Percentiles rank a stretch among this genome's conserved stretches.
These are phyloP conservation scores for Chouioia cunea DNA, from an alignment of 2,888 invertebrate species.

Conservation along the genomic window DNA sequence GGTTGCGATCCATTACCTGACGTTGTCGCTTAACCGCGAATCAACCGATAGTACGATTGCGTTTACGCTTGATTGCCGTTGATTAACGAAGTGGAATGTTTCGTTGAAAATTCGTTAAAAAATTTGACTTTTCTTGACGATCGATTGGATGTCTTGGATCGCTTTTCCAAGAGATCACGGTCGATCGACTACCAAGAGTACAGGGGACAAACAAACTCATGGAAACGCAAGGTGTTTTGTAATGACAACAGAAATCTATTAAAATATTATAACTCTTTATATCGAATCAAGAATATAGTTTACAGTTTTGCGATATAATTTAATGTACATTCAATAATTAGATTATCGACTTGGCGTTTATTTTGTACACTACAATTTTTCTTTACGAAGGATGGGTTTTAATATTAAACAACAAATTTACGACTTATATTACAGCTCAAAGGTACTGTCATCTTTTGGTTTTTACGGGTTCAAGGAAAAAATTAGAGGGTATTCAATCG, in stretches of 20 bases:
- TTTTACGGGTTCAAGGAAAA: slow-evolving; percentile 28
- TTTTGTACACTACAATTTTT: slow-evolving; percentile 54
- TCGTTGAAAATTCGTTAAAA: too few species aligned
- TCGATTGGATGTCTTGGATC: too few species aligned
- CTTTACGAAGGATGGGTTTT: slow-evolving; percentile 43
- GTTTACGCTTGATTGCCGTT: too few species aligned
- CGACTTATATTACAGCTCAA: slow-evolving; percentile 31
- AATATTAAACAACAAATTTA: slow-evolving; percentile 52
- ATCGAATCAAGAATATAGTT: slow-evolving; percentile 61
- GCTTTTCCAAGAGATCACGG: too few species aligned
- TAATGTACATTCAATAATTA: slow-evolving; percentile 33
- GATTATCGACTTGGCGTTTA: slow-evolving; percentile 47
- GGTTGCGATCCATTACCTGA: too few species aligned
- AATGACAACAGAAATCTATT: slow-evolving; percentile 52
- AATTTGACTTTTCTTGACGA: too few species aligned
- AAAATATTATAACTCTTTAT: slow-evolving; percentile 59
- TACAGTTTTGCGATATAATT: slow-evolving; percentile 36
- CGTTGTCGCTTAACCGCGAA: too few species aligned
- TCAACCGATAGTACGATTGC: too few species aligned
- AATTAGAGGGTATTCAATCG: slow-evolving; percentile 34
- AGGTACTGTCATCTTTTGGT: slow-evolving; percentile 24
- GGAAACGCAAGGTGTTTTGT: too few species aligned
- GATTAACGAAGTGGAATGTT: too few species aligned
- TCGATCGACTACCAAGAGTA: too few species aligned
- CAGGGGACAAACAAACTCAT: too few species aligned